Evolutionary conservation across 2,113 vertebrate species (phyloP).

Genomic region (Malurus elegans): DNA sequence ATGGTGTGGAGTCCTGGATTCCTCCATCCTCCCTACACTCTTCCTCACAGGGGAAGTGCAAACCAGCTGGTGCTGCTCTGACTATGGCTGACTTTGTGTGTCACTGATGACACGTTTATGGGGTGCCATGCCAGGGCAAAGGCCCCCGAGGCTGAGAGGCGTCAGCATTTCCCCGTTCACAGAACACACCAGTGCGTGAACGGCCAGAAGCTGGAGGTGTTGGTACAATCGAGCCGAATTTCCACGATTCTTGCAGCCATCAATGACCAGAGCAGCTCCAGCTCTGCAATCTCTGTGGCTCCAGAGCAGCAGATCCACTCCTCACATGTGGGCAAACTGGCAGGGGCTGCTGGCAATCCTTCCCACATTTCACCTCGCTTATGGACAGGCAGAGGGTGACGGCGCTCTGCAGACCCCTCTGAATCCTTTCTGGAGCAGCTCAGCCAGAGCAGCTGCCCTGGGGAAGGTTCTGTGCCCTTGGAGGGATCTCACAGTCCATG

Average conservation of each 20-base stretch:
- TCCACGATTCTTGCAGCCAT: rapidly evolving
- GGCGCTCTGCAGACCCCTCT: neutral
- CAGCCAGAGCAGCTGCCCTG: neutral
- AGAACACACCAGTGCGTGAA: neutral
- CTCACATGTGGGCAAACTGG: rapidly evolving
- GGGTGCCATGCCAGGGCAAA: neutral
- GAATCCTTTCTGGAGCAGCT: neutral
- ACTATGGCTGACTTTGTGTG: neutral
- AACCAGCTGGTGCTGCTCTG: neutral
- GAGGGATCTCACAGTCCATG: rapidly evolving
- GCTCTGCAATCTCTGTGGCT: neutral
- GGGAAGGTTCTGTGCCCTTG: rapidly evolving
- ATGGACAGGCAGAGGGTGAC: neutral
- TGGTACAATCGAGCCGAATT: neutral
- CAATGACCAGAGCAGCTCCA: neutral
- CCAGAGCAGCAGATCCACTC: neutral
- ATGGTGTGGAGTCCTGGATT: rapidly evolving
- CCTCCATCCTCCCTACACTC: neutral
- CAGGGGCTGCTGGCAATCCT: neutral
- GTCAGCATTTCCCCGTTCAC: neutral
- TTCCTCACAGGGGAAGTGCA: neutral
- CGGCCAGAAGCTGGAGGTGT: neutral
- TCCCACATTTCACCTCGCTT: rapidly evolving
- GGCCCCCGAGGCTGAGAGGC: neutral
- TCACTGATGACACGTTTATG: neutral